Evolutionary conservation across 2,797 vertebrate species (phyloP).

Genomic region (Balearica regulorum): DNA sequence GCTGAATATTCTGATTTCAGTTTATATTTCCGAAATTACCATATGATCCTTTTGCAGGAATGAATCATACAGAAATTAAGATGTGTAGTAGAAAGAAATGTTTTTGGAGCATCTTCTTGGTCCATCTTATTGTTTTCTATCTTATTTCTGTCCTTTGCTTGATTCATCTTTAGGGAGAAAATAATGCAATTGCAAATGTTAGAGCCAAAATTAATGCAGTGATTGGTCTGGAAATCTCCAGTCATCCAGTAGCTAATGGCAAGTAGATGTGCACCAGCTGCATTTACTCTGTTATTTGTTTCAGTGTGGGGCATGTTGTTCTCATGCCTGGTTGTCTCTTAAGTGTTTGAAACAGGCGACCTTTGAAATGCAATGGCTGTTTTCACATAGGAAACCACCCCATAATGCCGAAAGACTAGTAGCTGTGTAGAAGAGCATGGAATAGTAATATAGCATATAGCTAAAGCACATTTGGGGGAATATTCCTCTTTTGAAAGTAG

Average conservation of each 20-base stretch:
- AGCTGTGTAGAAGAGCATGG: neutral
- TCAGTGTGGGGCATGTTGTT: neutral
- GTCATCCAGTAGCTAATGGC: neutral
- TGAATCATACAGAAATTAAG: neutral
- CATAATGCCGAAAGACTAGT: neutral
- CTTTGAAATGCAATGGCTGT: neutral
- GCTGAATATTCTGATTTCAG: neutral
- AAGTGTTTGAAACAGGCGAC: neutral
- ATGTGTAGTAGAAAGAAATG: neutral
- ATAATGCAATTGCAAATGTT: neutral
- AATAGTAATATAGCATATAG: neutral
- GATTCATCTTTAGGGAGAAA: neutral
- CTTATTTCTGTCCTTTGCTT: neutral
- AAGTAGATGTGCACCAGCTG: neutral
- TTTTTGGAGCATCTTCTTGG: neutral
- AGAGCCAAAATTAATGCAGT: neutral
- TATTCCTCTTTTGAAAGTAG: neutral
- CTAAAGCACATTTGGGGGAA: neutral
- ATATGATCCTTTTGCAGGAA: neutral
- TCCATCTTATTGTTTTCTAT: neutral
- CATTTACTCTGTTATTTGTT: neutral
- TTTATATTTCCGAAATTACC: neutral
- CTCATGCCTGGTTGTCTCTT: neutral
- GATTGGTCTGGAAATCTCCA: neutral
- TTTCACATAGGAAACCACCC: neutral